Evolutionary conservation across 2,888 invertebrate genomes (phyloP), one percentile per base, ranked within the genome.

Genomic region (Conops quadrifasciatus): DNA sequence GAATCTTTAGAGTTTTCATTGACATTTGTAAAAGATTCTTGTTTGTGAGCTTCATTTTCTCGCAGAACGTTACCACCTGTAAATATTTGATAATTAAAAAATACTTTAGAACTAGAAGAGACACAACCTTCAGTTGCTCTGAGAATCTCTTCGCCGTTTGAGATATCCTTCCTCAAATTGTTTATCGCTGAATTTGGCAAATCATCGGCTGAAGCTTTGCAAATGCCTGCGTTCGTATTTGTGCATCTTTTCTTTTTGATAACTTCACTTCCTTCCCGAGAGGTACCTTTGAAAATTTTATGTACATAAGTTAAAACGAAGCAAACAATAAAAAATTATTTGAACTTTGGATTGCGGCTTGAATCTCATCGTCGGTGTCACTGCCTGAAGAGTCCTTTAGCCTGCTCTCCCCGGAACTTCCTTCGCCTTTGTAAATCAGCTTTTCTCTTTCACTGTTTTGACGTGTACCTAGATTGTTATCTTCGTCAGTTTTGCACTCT

Each of bases 331-430:
- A 4, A 36, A 36, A 36, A 7, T 59, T 72, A 66, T 70, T 65
- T 66, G n/a, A n/a, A 82, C 80, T 73, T 73, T 78, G 68, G 26
- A 76, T 72, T 49, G 81, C 75, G 24, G 78, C 80, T 74, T 82
- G 77, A 26, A 85, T 77, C 75, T 86, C 85, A 70, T 86, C 86
- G 45, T 86, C 85, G 0, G 85, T 86, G 58, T 85, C 85, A 13
- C 79, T 80, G 2, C 78, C 85, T 0, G 83, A 84, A 19, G 74
- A 73, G 21, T 53, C 19, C 49, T 67, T 19, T 43, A 13, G 24
- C 13, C 13, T 19, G 24, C 13, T 56, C 56, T 56, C 11, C 2
- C 24, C 5, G 5, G 56, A 24, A 11, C 5, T 65, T 49, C 45
- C 19, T 47, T 53, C 53, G 3, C 19, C n/a, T 53, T 53, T 53